Base-by-base conservation (phyloP, 2,888 invertebrate species). In the Yponomeuta evonymella region DNA sequence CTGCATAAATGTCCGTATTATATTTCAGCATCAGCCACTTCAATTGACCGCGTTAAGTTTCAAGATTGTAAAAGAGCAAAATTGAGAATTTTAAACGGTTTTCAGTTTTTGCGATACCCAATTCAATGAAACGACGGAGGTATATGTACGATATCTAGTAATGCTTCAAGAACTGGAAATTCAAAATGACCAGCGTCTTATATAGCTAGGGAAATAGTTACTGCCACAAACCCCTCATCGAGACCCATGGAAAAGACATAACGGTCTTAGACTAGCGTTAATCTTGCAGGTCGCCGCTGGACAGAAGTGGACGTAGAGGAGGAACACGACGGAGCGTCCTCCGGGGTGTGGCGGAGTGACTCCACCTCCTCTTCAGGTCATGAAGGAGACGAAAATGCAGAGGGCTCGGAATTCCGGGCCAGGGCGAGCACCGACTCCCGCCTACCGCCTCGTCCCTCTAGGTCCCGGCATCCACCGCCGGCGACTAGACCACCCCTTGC, bases 341-440 rank as follows among this genome's bases (percentile, higher is more conserved):
- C 11, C 36, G 62, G 36, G 33, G 43, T n/a, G 72, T 84, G 83
- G 72, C 78, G 90, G 68, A 82, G 88, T 72, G 83, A 87, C 76
- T 83, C 92, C 71, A 87, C 85, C 0, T 86, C 87, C 76, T 91
- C 93, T 70, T 76, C 93, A 70, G 85, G 87, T 0, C 70, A 67
- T 9, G 72, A 72, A 43, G 72, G 69, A 30, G 71, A 70, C 12
- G 73, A 81, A 77, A 75, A 86, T 3, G n/a, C 9, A 12, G 67
- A 67, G 63, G 63, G 75, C 79, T 1, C 85, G 83, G 95, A 95
- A 75, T 96, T 96, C 86, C 92, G 96, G 12, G 94, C 94, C 68
- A 92, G 96, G 66, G 96, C 96, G 67, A 96, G 95, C 74, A 96
- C 96, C 0, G 96, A 96, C 82, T 89, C 90, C 1, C 83, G 90